These are phyloP conservation scores for Hirundo rustica DNA, from an alignment of 2,797 vertebrate genomes.

Conservation along the genomic window DNA sequence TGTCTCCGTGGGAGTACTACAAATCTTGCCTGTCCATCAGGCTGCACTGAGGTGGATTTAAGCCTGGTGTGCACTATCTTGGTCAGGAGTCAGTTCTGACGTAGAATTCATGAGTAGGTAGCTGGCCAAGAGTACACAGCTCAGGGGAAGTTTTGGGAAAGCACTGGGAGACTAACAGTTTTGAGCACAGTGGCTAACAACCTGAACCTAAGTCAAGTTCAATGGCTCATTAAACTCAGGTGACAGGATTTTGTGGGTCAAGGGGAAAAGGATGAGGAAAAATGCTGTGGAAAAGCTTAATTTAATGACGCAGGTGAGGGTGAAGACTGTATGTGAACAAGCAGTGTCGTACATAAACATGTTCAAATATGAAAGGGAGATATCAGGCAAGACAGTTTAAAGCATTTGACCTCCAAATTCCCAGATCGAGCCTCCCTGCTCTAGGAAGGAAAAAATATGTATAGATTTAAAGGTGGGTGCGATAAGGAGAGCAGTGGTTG, in stretches of 20 bases:
- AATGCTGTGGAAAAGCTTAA: neutral
- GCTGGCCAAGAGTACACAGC: neutral
- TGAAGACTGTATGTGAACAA: neutral
- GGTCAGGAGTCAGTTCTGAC: neutral
- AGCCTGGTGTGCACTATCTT: neutral
- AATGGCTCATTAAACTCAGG: slow-evolving; percentile 13
- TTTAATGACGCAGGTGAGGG: neutral
- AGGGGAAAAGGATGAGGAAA: neutral
- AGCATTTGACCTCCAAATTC: neutral
- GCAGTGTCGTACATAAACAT: neutral
- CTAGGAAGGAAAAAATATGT: neutral
- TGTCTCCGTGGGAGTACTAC: neutral
- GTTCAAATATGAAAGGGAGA: neutral
- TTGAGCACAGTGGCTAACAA: neutral
- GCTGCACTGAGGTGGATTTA: neutral
- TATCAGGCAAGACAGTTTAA: neutral
- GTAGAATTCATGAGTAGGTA: neutral
- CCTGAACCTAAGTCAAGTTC: neutral
- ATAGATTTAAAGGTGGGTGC: neutral
- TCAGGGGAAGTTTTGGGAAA: neutral
- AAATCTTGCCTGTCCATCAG: neutral
- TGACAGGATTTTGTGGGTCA: neutral
- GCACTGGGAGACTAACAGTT: neutral
- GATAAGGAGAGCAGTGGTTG: neutral
- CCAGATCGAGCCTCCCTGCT: neutral